A percentile compares a stretch with the other conserved stretches of the same genome.
These are phyloP conservation scores for Baryphthengus martii DNA, from an alignment of 2,113 vertebrate genomes.

Conservation along the genomic window DNA sequence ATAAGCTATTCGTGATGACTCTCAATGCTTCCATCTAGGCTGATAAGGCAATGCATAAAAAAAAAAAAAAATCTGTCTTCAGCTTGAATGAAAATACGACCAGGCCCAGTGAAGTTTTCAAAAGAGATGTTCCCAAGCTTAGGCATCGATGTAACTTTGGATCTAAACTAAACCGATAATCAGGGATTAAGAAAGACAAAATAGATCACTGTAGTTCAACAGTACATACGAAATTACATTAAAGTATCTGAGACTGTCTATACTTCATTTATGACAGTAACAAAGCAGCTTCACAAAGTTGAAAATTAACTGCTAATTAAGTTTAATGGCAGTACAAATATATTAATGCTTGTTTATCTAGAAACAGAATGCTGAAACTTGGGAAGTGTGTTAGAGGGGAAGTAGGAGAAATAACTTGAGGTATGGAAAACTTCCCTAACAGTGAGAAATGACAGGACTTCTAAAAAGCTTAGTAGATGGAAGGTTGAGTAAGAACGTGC, in stretches of 20 bases:
- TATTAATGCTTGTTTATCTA: neutral
- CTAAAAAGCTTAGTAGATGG: neutral
- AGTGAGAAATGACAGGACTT: neutral
- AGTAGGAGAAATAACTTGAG: neutral
- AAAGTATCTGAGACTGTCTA: neutral
- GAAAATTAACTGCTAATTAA: neutral
- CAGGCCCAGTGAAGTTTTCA: neutral
- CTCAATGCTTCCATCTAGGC: neutral
- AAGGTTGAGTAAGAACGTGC: neutral
- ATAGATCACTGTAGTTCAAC: neutral
- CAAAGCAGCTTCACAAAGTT: neutral
- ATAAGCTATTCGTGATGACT: neutral
- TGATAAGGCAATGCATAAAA: accelerated
- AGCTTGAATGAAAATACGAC: neutral
- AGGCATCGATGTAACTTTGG: neutral
- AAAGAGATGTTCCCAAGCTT: neutral
- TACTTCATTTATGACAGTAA: neutral
- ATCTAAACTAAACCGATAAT: neutral
- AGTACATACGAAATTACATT: neutral
- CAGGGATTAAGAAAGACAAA: neutral
- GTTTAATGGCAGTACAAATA: neutral
- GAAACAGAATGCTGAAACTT: neutral
- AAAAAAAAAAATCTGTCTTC: neutral
- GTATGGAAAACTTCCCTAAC: neutral
- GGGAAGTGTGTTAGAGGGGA: neutral